Percentiles rank a stretch among this genome's conserved stretches.
Evolutionary conservation across 2,797 vertebrate genomes (phyloP).

Genomic region (Chromis chromis): DNA sequence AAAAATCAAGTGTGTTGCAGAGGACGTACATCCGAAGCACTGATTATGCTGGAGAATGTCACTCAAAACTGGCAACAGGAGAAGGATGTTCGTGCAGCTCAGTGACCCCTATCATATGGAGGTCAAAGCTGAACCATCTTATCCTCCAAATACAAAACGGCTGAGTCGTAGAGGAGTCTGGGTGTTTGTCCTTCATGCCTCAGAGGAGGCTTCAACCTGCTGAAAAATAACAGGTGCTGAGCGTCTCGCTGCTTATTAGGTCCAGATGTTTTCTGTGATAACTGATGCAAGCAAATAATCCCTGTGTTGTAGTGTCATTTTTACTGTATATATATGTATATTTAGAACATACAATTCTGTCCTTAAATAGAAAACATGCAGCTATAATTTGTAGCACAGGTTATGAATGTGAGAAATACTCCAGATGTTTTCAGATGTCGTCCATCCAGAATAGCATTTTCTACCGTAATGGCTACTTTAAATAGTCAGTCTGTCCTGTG

Average conservation of each 20-base stretch:
- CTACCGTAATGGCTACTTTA: conserved; percentile 1
- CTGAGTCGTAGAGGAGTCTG: conserved; percentile 45
- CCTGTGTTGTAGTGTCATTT: conserved; percentile 27
- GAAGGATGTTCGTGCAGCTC: conserved; percentile 45
- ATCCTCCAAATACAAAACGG: conserved; percentile 58
- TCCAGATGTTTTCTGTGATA: conserved; percentile 80
- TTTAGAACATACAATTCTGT: conserved; percentile 13
- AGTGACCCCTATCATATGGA: conserved; percentile 62
- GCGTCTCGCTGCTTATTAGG: conserved; percentile 69
- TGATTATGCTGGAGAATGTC: conserved; percentile 25
- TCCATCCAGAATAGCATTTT: neutral
- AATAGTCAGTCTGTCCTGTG: conserved; percentile 6
- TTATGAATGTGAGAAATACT: conserved; percentile 12
- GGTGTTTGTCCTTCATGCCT: conserved; percentile 81
- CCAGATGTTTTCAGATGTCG: conserved; percentile 22
- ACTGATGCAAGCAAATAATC: conserved; percentile 62
- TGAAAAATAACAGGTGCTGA: conserved; percentile 79
- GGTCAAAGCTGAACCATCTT: conserved; percentile 62
- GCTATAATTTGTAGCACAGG: conserved; percentile 15
- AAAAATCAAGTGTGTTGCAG: conserved; percentile 18
- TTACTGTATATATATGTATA: conserved; percentile 13
- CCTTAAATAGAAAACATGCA: conserved; percentile 19
- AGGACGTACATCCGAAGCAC: conserved; percentile 29
- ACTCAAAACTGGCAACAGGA: conserved; percentile 49
- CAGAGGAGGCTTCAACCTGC: conserved; percentile 75